phyloP scores from a whole-genome alignment of 23 tunicate genomes.

The Phallusia fumigata region DNA sequence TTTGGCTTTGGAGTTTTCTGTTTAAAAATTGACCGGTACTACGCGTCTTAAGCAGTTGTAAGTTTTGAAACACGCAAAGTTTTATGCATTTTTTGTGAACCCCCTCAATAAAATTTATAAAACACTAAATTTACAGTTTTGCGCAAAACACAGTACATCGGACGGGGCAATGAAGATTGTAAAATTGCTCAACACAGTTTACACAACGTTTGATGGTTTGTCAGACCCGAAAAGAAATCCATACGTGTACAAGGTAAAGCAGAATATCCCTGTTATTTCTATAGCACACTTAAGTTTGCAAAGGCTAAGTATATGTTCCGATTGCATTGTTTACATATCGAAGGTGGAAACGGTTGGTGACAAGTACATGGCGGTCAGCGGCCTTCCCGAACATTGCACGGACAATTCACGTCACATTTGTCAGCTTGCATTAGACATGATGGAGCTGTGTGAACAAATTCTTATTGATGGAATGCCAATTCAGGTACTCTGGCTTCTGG shows the following conservation, averaged over 20 bases:
- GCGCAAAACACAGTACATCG: slow-evolving; percentile 67
- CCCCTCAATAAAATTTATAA: too few species aligned
- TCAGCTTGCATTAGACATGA: slow-evolving; percentile 79
- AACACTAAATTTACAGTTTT: too few species aligned
- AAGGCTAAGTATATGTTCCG: too few species aligned
- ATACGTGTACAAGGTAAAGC: slow-evolving; percentile 77
- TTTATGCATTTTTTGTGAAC: too few species aligned
- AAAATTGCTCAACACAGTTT: slow-evolving; percentile 66
- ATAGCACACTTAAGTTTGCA: too few species aligned
- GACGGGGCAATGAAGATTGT: slow-evolving; percentile 95
- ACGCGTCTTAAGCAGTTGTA: too few species aligned
- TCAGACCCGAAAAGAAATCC: slow-evolving; percentile 89
- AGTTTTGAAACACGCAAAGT: too few species aligned
- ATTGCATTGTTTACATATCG: too few species aligned
- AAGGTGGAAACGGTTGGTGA: slow-evolving; percentile 99
- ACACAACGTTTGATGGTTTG: slow-evolving; percentile 81
- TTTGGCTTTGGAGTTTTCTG: background rate
- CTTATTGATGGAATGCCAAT: slow-evolving; percentile 64
- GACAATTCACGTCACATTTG: slow-evolving; percentile 90
- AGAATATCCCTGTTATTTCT: too few species aligned
- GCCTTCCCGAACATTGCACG: slow-evolving; percentile 82
- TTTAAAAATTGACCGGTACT: too few species aligned
- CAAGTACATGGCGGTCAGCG: slow-evolving; percentile 97
- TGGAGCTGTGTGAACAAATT: slow-evolving; percentile 57
- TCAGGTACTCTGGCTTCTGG: too few species aligned